Conservation (phyloP, 2,113 vertebrate species). For the Poecilia latipinna region DNA sequence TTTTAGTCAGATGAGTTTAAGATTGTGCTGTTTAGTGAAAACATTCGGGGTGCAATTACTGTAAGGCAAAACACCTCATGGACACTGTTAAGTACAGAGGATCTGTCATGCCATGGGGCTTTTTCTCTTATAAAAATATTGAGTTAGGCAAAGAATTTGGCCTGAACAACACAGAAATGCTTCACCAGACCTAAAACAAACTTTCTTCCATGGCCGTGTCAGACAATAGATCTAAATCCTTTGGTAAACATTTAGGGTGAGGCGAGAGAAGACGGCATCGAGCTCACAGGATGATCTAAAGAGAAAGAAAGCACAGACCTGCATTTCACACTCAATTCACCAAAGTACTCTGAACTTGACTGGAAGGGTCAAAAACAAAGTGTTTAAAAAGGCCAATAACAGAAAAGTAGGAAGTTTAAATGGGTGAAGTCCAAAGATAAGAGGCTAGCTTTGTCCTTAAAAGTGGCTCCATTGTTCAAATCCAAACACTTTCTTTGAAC, state of each 20-base stretch:
- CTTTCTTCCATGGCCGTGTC: not conserved
- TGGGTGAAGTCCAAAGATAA: slow-evolving; percentile 77
- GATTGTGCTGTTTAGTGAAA: not conserved
- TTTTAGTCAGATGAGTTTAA: not conserved
- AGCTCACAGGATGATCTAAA: not conserved
- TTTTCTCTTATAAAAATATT: not conserved
- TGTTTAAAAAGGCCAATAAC: slow-evolving; percentile 36
- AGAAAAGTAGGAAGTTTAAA: slow-evolving; percentile 70
- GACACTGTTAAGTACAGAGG: not conserved
- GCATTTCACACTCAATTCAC: slow-evolving; percentile 7
- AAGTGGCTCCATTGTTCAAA: slow-evolving; percentile 68
- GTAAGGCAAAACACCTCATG: not conserved
- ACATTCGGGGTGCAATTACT: not conserved
- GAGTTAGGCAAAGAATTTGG: not conserved
- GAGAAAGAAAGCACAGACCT: not conserved
- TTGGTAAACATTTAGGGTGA: not conserved
- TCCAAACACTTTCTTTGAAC: slow-evolving; percentile 48
- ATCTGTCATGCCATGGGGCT: not conserved
- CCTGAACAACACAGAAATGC: too few relatives aligned
- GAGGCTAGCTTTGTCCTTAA: slow-evolving; percentile 67
- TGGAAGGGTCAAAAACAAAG: slow-evolving; percentile 45
- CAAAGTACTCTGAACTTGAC: slow-evolving; percentile 45
- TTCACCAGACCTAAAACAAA: not conserved
- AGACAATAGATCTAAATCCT: not conserved
- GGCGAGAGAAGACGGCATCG: not conserved